Conservation (phyloP, 1,140 invertebrate genomes). For the Zaprionus capensis region DNA sequence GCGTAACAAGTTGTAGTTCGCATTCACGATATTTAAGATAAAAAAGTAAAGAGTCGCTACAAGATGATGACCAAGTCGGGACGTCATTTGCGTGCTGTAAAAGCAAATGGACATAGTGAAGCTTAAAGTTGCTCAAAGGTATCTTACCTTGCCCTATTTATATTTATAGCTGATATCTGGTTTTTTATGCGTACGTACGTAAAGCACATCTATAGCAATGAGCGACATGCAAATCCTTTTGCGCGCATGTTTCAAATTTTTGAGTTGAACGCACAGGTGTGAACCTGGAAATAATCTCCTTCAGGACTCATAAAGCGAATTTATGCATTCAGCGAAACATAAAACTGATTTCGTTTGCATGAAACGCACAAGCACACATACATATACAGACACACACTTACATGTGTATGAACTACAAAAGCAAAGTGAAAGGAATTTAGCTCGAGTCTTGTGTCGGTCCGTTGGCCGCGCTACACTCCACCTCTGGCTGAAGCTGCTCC, state of each 20-base stretch:
- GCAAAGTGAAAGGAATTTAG: conserved; percentile 32
- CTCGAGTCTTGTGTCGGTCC: conserved; percentile 3
- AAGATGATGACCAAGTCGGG: background rate
- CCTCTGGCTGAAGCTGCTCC: background rate
- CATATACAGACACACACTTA: background rate
- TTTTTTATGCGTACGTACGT: conserved; percentile 7
- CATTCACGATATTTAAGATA: background rate
- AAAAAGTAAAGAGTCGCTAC: conserved; percentile 5
- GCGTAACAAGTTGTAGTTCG: conserved; percentile 18
- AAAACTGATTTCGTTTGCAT: conserved; percentile 45
- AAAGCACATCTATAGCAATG: background rate
- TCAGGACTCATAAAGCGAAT: conserved; percentile 52
- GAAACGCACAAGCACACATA: background rate
- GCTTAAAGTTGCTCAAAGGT: background rate
- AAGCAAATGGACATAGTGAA: background rate
- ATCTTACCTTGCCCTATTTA: background rate
- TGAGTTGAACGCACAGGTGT: conserved; percentile 39
- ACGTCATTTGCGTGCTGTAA: background rate
- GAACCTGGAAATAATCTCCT: conserved; percentile 47
- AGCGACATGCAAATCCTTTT: conserved; percentile 47
- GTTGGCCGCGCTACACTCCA: background rate
- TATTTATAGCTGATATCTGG: conserved; percentile 14
- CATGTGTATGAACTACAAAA: conserved; percentile 10
- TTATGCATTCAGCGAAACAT: conserved; percentile 47
- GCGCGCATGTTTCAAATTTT: conserved; percentile 9